Conservation (phyloP, 2,113 vertebrate genomes). For the Sylvicapra grimmia region DNA sequence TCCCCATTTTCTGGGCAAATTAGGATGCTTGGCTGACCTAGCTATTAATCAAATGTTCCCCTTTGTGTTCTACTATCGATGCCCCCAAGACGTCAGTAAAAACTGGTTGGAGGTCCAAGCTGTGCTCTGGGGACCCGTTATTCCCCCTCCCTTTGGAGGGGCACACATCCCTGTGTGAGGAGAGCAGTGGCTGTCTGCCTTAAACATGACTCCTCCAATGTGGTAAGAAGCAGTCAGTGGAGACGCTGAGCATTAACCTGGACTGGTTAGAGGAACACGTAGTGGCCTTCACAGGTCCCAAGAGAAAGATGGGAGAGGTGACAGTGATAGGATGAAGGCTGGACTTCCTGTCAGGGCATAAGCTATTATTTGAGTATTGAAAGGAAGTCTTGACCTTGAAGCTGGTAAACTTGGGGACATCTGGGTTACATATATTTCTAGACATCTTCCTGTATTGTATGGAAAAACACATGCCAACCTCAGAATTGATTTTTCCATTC, state of each 20-base stretch:
- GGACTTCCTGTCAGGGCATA: neutral
- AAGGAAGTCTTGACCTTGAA: neutral
- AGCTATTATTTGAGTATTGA: neutral
- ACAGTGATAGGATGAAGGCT: neutral
- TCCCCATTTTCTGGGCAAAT: neutral
- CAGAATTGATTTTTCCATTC: neutral
- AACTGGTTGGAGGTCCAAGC: neutral
- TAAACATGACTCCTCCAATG: neutral
- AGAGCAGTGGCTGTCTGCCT: neutral
- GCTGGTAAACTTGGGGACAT: neutral
- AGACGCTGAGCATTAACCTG: neutral
- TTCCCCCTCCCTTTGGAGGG: neutral
- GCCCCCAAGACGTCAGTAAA: neutral
- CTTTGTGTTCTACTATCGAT: neutral
- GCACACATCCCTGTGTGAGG: rapidly evolving
- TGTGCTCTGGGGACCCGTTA: neutral
- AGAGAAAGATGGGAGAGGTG: neutral
- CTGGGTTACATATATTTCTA: neutral
- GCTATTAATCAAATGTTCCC: neutral
- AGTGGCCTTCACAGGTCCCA: neutral
- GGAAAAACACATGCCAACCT: neutral
- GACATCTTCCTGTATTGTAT: neutral
- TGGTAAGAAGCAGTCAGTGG: neutral
- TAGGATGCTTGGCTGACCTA: neutral
- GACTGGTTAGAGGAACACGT: neutral